These are phyloP conservation scores for Scaptomyza montana DNA, from an alignment of 1,140 invertebrate species.

Conservation along the genomic window DNA sequence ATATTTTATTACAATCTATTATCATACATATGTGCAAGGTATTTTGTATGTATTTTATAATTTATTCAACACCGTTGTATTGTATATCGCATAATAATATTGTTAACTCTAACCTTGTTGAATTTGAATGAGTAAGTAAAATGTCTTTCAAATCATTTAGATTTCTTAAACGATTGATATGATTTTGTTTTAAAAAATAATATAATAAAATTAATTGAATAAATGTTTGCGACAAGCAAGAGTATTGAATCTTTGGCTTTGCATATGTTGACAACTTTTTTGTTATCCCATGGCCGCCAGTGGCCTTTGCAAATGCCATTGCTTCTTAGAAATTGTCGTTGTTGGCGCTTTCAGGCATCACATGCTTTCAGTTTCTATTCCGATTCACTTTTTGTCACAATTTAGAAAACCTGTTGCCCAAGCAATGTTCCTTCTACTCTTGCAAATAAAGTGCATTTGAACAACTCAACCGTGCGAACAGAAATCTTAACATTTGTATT, in stretches of 20 bases:
- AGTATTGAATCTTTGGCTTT: neutral
- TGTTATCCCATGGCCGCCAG: conserved; percentile 5
- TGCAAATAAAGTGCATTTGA: neutral
- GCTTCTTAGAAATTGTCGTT: neutral
- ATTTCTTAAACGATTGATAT: too few relatives aligned
- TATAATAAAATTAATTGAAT: too few relatives aligned
- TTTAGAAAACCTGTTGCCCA: conserved; percentile 50
- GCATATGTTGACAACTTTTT: neutral
- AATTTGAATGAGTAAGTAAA: neutral
- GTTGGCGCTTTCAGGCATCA: conserved; percentile 1
- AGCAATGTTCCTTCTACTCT: neutral
- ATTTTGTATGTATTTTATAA: too few relatives aligned
- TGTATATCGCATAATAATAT: neutral
- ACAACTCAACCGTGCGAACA: neutral
- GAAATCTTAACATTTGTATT: neutral
- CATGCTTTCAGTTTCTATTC: conserved; percentile 17
- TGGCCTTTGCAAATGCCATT: conserved; percentile 9
- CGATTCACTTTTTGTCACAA: conserved; percentile 64
- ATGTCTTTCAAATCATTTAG: too few relatives aligned
- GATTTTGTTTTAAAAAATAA: too few relatives aligned
- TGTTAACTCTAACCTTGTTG: neutral
- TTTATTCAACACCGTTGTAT: too few relatives aligned
- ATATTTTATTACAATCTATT: neutral
- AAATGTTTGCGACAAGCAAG: neutral
- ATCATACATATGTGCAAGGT: neutral